These are phyloP conservation scores for Julus scanicus DNA, from an alignment of 2,888 invertebrate genomes.

Conservation along the genomic window DNA sequence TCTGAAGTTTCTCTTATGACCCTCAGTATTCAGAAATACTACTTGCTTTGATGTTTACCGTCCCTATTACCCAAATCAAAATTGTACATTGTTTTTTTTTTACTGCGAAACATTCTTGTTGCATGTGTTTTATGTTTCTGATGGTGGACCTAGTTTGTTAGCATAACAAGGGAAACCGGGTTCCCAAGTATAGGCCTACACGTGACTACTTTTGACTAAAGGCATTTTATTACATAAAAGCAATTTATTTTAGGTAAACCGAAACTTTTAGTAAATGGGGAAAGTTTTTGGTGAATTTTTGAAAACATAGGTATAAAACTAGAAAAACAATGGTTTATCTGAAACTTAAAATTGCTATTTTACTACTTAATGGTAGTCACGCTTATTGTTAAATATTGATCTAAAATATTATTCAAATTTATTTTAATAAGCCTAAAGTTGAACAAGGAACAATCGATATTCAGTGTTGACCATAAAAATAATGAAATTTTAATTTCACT, in stretches of 20 bases:
- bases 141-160: too few relatives aligned
- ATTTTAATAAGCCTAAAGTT: not conserved
- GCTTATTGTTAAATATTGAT: not conserved
- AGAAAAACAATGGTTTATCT: too few relatives aligned
- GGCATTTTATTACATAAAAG: too few relatives aligned
- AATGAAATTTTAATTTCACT: slow-evolving; percentile 27
- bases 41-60: not conserved
- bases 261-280: too few relatives aligned
- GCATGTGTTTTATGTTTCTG: too few relatives aligned
- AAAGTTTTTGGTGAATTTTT: too few relatives aligned
- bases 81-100: not conserved
- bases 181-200: too few relatives aligned
- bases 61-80: not conserved
- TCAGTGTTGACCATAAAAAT: not conserved
- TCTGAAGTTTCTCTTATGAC: not conserved
- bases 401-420: not conserved
- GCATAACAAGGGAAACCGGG: too few relatives aligned
- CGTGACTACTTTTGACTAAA: too few relatives aligned
- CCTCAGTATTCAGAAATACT: not conserved
- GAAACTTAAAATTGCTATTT: too few relatives aligned
- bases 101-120: not conserved
- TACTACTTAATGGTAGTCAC: not conserved
- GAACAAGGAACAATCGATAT: slow-evolving; percentile 18
- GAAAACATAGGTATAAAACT: too few relatives aligned
- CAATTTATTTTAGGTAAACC: too few relatives aligned